These are phyloP conservation scores for Vanessa tameamea DNA, from an alignment of 1,140 invertebrate genomes.

Conservation along the genomic window DNA sequence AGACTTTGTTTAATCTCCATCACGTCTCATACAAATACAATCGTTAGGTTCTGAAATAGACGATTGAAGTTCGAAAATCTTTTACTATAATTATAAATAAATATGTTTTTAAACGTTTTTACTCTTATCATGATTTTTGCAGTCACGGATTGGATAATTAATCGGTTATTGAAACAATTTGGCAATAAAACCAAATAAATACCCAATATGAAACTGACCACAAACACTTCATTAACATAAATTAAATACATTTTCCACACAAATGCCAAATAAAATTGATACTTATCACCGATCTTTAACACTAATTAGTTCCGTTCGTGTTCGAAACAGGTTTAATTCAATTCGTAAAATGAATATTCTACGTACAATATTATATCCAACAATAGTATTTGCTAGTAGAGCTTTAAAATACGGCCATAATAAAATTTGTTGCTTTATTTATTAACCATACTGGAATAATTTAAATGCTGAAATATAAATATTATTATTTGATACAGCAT, in stretches of 20 bases:
- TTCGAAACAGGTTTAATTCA: constrained; percentile 25
- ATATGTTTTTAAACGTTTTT: not conserved
- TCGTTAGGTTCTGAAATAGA: not conserved
- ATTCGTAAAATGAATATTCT: constrained; percentile 17
- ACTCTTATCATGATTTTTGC: too few species aligned
- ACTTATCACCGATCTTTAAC: constrained; percentile 23
- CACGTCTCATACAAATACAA: constrained; percentile 17
- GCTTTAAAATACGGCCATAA: not conserved
- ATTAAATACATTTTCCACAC: constrained; percentile 24
- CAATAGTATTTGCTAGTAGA: constrained; percentile 9
- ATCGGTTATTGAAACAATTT: constrained; percentile 10
- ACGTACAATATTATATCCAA: constrained; percentile 7
- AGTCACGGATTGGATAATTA: too few species aligned
- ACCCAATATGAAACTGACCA: constrained; percentile 17
- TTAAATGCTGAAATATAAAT: too few species aligned
- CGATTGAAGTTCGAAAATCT: not conserved
- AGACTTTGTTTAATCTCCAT: constrained; percentile 35
- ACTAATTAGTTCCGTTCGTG: constrained; percentile 24
- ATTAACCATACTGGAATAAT: too few species aligned
- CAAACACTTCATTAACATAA: constrained; percentile 28
- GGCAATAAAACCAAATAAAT: constrained; percentile 11
- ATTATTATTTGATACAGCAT: too few species aligned
- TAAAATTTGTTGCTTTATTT: not conserved
- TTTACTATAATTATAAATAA: too few species aligned
- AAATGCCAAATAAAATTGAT: constrained; percentile 31